phyloP scores from a whole-genome alignment of 2,888 invertebrate species.

The Orthosia incerta region DNA sequence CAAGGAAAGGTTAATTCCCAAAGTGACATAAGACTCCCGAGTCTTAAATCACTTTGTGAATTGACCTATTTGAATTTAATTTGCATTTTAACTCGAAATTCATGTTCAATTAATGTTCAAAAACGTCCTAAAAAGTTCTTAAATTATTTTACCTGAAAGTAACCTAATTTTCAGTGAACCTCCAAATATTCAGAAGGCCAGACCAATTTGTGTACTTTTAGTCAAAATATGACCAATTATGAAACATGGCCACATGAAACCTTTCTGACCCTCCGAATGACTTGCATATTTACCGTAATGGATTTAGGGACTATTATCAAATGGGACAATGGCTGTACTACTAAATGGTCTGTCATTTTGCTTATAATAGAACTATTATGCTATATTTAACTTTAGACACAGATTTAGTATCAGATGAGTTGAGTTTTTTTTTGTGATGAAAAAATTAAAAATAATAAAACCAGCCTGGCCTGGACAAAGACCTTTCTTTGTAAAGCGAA shows the following conservation, averaged over 20 bases:
- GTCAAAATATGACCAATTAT: slow-evolving; percentile 32
- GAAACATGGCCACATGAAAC: slow-evolving; percentile 48
- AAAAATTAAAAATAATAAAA: background rate
- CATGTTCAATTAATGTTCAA: background rate
- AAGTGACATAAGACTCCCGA: too few relatives aligned
- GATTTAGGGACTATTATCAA: slow-evolving; percentile 51
- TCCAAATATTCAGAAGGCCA: slow-evolving; percentile 7
- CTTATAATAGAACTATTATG: slow-evolving; percentile 31
- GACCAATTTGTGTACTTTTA: slow-evolving; percentile 26
- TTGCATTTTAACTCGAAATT: too few relatives aligned
- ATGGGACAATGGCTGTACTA: slow-evolving; percentile 15
- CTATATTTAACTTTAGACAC: slow-evolving; percentile 11
- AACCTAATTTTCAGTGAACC: background rate
- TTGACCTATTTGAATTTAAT: too few relatives aligned
- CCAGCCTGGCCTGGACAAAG: background rate
- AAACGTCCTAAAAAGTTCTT: background rate
- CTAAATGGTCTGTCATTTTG: slow-evolving; percentile 49
- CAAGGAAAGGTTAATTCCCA: too few relatives aligned
- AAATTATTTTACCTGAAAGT: background rate
- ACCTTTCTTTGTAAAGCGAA: background rate
- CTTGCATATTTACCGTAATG: slow-evolving; percentile 57
- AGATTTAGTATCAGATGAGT: slow-evolving; percentile 10
- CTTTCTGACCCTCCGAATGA: slow-evolving; percentile 60
- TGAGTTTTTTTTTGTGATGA: slow-evolving; percentile 13
- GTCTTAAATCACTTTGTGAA: too few relatives aligned